A percentile compares a stretch with the other conserved stretches of the same genome.
Evolutionary conservation across 2,113 vertebrate species (phyloP).

Genomic region (Panthera leo): DNA sequence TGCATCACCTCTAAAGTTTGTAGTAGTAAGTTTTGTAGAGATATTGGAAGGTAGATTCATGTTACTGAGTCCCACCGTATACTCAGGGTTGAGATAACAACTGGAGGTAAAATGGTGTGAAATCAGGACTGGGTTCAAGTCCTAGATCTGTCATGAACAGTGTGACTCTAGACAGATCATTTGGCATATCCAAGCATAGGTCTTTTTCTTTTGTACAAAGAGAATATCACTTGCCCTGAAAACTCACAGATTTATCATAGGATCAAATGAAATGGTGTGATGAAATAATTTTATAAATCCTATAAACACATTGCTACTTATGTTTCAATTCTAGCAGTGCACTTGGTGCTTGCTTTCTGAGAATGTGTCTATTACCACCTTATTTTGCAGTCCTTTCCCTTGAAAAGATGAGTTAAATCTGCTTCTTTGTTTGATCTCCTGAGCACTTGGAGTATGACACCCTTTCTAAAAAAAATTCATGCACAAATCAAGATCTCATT

Average conservation of each 20-base stretch:
- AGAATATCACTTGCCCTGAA: neutral
- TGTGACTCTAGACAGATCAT: neutral
- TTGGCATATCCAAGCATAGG: neutral
- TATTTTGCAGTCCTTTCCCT: neutral
- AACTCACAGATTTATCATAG: neutral
- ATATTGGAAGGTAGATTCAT: neutral
- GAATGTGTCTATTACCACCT: neutral
- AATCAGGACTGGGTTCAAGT: neutral
- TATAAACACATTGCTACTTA: neutral
- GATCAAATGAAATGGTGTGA: neutral
- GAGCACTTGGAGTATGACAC: neutral
- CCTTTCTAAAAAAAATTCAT: conserved; percentile 15
- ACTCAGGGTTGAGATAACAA: neutral
- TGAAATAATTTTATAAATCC: conserved; percentile 13
- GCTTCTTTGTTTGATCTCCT: neutral
- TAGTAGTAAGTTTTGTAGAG: neutral
- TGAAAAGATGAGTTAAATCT: neutral
- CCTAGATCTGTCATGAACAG: neutral
- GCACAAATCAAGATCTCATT: neutral
- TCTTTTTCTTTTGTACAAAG: neutral
- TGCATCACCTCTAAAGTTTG: neutral
- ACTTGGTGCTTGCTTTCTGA: neutral
- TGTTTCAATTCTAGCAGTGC: neutral
- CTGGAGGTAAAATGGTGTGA: neutral
- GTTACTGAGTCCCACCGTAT: neutral